Evolutionary conservation across 1,140 invertebrate species (phyloP), one percentile per base, ranked within the genome.

Genomic region (Meteorus sp.): DNA sequence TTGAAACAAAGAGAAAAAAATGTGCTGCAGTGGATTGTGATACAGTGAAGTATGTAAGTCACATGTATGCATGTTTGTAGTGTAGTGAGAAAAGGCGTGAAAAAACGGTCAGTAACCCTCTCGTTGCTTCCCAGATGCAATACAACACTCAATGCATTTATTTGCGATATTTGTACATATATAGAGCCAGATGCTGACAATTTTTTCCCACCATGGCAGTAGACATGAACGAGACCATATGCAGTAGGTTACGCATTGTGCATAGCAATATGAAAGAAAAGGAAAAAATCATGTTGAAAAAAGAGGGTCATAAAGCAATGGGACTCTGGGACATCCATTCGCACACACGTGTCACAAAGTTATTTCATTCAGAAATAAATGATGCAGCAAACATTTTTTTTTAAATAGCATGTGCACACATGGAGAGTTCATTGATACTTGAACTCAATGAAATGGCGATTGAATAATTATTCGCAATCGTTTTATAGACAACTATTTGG

Each of bases 101-200:
- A 27, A 57, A 53, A 61, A 54, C 50, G 56, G 55, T 62, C 56
- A 57, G 56, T 54, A 20, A 58, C 48, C 48, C 56, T 52, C 29
- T 44, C 31, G 47, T 39, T 39, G 27, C 4, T 25, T 25, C n/a
- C 41, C 52, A 52, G 45, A 54, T 53, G 57, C 48, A 57, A 44
- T 13, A 25, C 29, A 29, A 23, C n/a, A 56, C 48, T 31, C 37
- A 22, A 62, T 19, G 31, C 19, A 48, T 33, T 13, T 45, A 17
- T 43, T 29, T 47, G 35, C 44, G 31, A 52, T 53, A 25, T 62
- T 68, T 63, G 64, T 67, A 65, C n/a, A n/a, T n/a, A n/a, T n/a
- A n/a, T n/a, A 56, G 63, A 56, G 56, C 64, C 69, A 71, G 66
- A 71, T 71, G 69, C 64, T 60, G 60, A 59, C 58, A 53, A 67